These are phyloP conservation scores for Ormyrus rosae DNA, from an alignment of 2,888 invertebrate genomes.

Conservation along the genomic window DNA sequence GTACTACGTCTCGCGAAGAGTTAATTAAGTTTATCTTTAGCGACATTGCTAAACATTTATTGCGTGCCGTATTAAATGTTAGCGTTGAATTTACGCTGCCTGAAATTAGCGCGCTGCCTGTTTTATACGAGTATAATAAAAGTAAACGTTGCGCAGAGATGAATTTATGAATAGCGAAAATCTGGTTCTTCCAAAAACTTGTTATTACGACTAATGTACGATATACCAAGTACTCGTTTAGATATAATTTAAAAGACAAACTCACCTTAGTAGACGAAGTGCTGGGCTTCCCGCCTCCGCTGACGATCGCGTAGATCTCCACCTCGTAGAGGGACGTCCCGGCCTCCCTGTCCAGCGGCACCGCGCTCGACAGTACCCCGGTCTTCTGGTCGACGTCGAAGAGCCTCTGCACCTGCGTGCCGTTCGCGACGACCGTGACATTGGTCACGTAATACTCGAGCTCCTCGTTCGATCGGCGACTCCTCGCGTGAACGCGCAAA, in stretches of 20 bases:
- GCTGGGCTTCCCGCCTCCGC: constrained; percentile 82
- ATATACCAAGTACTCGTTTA: too few relatives aligned
- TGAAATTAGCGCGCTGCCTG: too few relatives aligned
- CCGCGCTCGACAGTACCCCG: constrained; percentile 92
- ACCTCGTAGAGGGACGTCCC: constrained; percentile 90
- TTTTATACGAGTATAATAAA: too few relatives aligned
- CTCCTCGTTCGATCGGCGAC: constrained; percentile 79
- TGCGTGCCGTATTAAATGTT: too few relatives aligned
- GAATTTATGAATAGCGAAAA: too few relatives aligned
- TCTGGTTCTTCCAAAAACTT: too few relatives aligned
- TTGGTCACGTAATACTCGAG: constrained; percentile 95
- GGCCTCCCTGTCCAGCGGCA: constrained; percentile 88
- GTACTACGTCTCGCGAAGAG: too few relatives aligned
- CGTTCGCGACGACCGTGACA: constrained; percentile 82
- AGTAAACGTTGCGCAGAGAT: too few relatives aligned
- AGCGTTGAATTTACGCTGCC: too few relatives aligned
- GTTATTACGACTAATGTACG: too few relatives aligned
- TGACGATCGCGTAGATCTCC: constrained; percentile 89
- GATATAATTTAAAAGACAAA: neutral
- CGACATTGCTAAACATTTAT: too few relatives aligned
- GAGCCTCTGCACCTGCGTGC: constrained; percentile 88
- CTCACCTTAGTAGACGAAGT: constrained; percentile 91
- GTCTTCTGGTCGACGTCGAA: constrained; percentile 94
- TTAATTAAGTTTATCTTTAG: too few relatives aligned
- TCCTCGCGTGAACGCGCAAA: constrained; percentile 86